Evolutionary conservation across 2,113 vertebrate genomes (phyloP).

Genomic region (Corythoichthys intestinalis): DNA sequence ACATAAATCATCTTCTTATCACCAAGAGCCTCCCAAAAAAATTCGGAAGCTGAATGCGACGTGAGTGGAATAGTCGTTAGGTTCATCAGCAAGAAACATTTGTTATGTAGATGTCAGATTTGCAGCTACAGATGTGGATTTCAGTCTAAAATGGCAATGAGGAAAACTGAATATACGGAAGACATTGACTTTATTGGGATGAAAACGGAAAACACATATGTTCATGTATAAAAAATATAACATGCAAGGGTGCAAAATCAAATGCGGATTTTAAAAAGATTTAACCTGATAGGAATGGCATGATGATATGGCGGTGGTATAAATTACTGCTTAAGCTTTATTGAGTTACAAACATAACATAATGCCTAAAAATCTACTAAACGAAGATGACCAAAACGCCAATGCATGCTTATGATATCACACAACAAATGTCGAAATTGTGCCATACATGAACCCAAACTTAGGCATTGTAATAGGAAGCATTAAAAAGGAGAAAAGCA

Average conservation of each 20-base stretch:
- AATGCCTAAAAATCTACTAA: slow-evolving; percentile 1
- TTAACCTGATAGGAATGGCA: slow-evolving; percentile 34
- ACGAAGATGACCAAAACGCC: slow-evolving; percentile 6
- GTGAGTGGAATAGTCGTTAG: background rate
- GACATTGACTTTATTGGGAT: slow-evolving; percentile 60
- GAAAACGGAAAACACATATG: slow-evolving; percentile 51
- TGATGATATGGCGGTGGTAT: slow-evolving; percentile 8
- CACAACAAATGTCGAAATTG: slow-evolving; percentile 33
- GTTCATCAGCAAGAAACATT: background rate
- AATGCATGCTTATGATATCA: slow-evolving; percentile 49
- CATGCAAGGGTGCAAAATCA: slow-evolving; percentile 66
- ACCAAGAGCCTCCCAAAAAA: slow-evolving; percentile 8
- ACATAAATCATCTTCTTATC: slow-evolving; percentile 36
- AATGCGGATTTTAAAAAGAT: slow-evolving; percentile 40
- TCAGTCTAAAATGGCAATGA: slow-evolving; percentile 49
- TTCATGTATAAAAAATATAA: slow-evolving; percentile 29
- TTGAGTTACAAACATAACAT: background rate
- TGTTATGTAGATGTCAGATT: slow-evolving; percentile 36
- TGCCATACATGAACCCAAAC: slow-evolving; percentile 57
- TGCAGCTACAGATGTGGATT: slow-evolving; percentile 34
- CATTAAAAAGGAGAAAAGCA: slow-evolving; percentile 60
- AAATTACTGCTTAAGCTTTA: slow-evolving; percentile 10
- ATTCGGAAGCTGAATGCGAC: slow-evolving; percentile 4
- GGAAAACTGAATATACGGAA: slow-evolving; percentile 50
- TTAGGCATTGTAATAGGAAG: slow-evolving; percentile 57